Percentiles rank a stretch among this genome's conserved stretches.
Conservation (phyloP, 2,888 invertebrate species). For the Ptilodon capucinus region DNA sequence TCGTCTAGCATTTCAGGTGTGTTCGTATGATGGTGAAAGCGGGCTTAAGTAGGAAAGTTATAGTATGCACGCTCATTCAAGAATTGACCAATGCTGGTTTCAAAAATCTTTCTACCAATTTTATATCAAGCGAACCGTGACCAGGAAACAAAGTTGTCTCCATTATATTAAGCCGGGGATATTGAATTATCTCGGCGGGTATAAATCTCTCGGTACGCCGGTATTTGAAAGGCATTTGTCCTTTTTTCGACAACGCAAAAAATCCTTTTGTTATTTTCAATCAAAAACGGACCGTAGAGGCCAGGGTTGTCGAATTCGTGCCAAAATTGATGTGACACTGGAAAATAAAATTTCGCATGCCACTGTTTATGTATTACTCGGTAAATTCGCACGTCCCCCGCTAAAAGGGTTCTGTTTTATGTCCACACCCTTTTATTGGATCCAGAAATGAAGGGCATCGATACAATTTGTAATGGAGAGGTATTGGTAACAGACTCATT, state of each 20-base stretch:
- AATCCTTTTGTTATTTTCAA: slow-evolving; percentile 70
- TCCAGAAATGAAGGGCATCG: slow-evolving; percentile 5
- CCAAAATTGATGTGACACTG: slow-evolving; percentile 7
- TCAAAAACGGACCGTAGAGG: slow-evolving; percentile 41
- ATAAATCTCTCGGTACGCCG: slow-evolving; percentile 55
- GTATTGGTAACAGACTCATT: not conserved
- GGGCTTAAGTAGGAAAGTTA: too few species aligned
- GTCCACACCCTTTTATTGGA: slow-evolving; percentile 6
- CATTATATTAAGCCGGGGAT: slow-evolving; percentile 58
- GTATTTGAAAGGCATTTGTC: slow-evolving; percentile 66
- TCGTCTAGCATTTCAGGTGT: too few species aligned
- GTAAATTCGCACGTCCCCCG: slow-evolving; percentile 7
- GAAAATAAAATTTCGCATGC: slow-evolving; percentile 9
- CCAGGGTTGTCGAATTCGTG: slow-evolving; percentile 28
- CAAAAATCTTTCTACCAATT: not conserved
- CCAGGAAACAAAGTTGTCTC: slow-evolving; percentile 37
- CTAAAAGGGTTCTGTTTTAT: slow-evolving; percentile 29
- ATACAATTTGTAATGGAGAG: slow-evolving; percentile 6
- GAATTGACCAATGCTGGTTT: too few species aligned
- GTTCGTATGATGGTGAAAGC: too few species aligned
- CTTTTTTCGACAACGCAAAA: slow-evolving; percentile 51
- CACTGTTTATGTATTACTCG: slow-evolving; percentile 11
- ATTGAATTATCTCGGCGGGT: slow-evolving; percentile 63
- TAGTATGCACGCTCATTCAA: too few species aligned
- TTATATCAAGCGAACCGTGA: slow-evolving; percentile 6